Base-by-base conservation (phyloP, 1,140 invertebrate genomes). In the Hylaeus anthracinus region DNA sequence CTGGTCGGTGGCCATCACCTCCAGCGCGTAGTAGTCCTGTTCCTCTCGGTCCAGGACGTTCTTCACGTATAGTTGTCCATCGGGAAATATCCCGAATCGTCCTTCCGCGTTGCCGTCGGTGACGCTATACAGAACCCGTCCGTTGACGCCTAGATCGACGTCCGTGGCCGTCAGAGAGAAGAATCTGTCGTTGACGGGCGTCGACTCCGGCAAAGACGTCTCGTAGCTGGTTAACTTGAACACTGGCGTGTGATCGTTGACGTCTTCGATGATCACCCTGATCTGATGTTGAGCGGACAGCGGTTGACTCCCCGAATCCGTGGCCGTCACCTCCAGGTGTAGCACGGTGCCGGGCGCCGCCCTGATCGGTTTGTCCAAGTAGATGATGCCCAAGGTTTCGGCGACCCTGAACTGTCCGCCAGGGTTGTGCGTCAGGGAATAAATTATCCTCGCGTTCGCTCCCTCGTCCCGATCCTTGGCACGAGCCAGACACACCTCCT, bases 201-300 rank as follows among this genome's bases (percentile, higher is more conserved):
- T 98, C 0, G 97, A 97, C 94, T 99, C 98, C 0, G 96, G 93
- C 39, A 99, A 91, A 1, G 97, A 98, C 1, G 97, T 98, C 94
- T 99, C 97, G 90, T 99, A 99, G 1, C 96, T 97, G 0, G 96
- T 96, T 80, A 98, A 96, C 91, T 98, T 96, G 92, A 99, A 99
- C 0, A 98, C 95, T 1, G 98, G 98, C 0, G 97, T 98, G 88
- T 98, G 98, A 92, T 99, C 98, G 91, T 99, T 99, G 0, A 98
- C 97, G 92, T 99, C 98, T 66, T 96, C 95, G 74, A 99, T 95
- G 5, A 94, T 95, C 8, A 98, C 95, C 1, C 94, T 93, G 12
- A 99, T 94, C 12, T 95, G 94, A 82, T 98, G 95, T 67, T 96
- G 96, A 0, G 97, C 96, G 12, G 96, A 95, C 6, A 98, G 92